Percentiles rank a stretch among this genome's conserved stretches.
Conservation (phyloP, 1,140 invertebrate species). For the Pygmarrhopalites habei region DNA sequence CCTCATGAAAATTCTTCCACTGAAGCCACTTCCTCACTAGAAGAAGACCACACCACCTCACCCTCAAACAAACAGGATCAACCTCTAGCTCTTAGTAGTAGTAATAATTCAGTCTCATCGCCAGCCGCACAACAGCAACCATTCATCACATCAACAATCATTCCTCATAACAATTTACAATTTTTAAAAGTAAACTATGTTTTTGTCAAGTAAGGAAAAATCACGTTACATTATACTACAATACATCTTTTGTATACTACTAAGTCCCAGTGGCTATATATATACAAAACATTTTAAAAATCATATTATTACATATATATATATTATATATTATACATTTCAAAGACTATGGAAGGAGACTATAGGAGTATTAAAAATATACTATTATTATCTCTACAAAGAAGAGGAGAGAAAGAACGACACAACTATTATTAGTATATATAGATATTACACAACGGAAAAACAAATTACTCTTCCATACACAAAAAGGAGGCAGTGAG, state of each 20-base stretch:
- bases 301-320: no score
- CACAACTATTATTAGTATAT: no score
- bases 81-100: not conserved
- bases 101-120: constrained; percentile 2
- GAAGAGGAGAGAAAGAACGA: no score
- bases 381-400: no score
- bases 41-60: constrained; percentile 8
- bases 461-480: no score
- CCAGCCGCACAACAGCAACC: constrained; percentile 9
- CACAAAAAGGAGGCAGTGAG: no score
- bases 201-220: constrained; percentile 16
- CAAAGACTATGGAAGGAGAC: no score
- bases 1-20: constrained; percentile 25
- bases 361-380: no score
- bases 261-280: not conserved
- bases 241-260: not conserved
- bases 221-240: no score
- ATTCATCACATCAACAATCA: constrained; percentile 16
- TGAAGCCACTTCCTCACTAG: constrained; percentile 9
- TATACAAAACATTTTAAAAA: no score
- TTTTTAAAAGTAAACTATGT: constrained; percentile 18
- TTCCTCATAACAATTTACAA: constrained; percentile 19
- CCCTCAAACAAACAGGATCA: not conserved
- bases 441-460: no score
- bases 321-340: no score